Evolutionary conservation across 1,140 invertebrate genomes (phyloP).

Genomic region (Cyclargus thomasi): DNA sequence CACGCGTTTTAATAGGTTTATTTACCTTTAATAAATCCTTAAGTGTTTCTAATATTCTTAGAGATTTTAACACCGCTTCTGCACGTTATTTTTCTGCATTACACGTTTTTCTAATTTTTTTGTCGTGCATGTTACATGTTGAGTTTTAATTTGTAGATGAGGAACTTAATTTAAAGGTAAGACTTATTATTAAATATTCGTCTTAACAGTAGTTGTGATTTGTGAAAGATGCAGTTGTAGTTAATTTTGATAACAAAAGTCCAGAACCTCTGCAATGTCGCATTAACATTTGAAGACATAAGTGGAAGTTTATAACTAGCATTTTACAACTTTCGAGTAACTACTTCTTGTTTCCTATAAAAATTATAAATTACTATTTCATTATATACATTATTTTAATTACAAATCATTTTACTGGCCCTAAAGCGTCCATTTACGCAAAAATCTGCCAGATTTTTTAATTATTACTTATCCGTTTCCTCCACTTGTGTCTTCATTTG

Average conservation of each 20-base stretch:
- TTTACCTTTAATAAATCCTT: neutral
- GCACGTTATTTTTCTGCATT: slow-evolving; percentile 16
- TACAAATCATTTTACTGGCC: no score
- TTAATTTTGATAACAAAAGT: neutral
- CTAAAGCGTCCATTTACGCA: no score
- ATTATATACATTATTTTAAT: no score
- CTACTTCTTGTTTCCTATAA: no score
- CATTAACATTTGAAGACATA: neutral
- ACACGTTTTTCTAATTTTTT: slow-evolving; percentile 16
- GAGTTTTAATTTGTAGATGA: neutral
- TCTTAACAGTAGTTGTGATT: neutral
- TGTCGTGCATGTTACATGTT: slow-evolving; percentile 2
- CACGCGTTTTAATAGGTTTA: neutral
- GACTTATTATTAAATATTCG: no score
- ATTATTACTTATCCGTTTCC: no score
- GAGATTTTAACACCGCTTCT: slow-evolving; percentile 6
- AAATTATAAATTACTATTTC: no score
- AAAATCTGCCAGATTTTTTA: no score
- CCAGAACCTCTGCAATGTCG: neutral
- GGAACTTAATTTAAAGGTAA: neutral
- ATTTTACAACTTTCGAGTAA: no score
- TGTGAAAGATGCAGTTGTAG: neutral
- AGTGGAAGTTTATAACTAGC: no score
- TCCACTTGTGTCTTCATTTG: no score
- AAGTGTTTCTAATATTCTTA: slow-evolving; percentile 12